Base-by-base conservation (phyloP, 2,113 vertebrate species). In the Zapornia atra region DNA sequence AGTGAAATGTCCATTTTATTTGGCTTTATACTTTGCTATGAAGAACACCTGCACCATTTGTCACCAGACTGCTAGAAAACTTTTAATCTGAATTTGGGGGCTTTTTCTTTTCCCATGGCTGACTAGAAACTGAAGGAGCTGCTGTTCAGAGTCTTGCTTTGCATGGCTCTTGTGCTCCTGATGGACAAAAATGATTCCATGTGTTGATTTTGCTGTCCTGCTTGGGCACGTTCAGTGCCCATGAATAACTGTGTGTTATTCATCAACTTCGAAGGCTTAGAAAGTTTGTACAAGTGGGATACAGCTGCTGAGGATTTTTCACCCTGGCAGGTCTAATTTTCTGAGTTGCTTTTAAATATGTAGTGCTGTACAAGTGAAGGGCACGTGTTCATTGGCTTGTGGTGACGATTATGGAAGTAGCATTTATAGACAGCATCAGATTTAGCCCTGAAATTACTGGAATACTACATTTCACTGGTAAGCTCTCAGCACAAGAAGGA, bases 351-450 rank as follows among this genome's bases (percentile, higher is more conserved):
- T 68, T 51, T 29, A 42, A 34, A 13, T 59, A 19, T 1, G 7
- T 22, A 38, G 40, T 40, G 22, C 13, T 0, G 3, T 54, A 11
- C 44, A 15, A 57, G 82, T 18, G 82, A 56, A 57, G 60, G 51
- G 18, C 18, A 22, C 0, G 2, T 22, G 18, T 33, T 11, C 0
- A 2, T 65, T n/a, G 48, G 61, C 22, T 50, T 86, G 18, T 24
- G 61, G 10, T 57, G 61, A 24, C 34, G 68, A 0, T 44, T 61
- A 33, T 3, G 6, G 33, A 69, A 78, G 38, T 15, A 18, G 17
- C 2, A 2, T 53, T 53, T 54, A 13, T 17, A 57, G 59, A 31
- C 42, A 38, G 12, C 19, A 21, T 31, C 36, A 79, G 33, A 44
- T 42, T 72, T 79, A 36, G 36, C 44, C 65, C 8, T 64, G 53